Base-by-base conservation (phyloP, 2,888 invertebrate species). In the Apantesis nais region DNA sequence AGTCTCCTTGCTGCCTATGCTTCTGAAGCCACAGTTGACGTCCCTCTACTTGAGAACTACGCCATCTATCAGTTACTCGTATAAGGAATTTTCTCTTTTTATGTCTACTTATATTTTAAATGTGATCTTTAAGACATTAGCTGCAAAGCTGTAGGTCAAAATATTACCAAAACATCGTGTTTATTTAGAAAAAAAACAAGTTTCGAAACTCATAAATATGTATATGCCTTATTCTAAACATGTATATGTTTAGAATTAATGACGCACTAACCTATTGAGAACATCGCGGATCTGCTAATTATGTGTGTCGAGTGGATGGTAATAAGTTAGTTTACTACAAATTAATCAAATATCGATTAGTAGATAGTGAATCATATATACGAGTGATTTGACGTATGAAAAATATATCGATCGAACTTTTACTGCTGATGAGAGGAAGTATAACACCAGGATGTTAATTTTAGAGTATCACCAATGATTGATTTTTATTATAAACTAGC, bases 331-430 rank as follows among this genome's bases (percentile, higher is more conserved):
- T 70, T 68, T 62, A 34, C 70, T 52, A 58, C 62, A 62, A 67
- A 78, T 80, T 76, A 69, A 68, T 72, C 71, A 74, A 75, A 70
- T 60, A 65, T 48, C 22, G 37, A 19, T 29, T 39, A 34, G 34
- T 52, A n/a, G 44, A 25, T 68, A 63, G 71, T 74, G 69, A 72
- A 75, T 72, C 64, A 65, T 22, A 73, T 70, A 65, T 71, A 52
- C 2, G 2, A n/a, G n/a, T 11, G 2, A 52, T 69, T 66, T 11
- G 63, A 55, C 66, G 71, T 25, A 31, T 44, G 41, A 29, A 22
- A 67, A 75, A 67, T 52, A 61, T 14, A 14, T 61, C 69, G 67
- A 29, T n/a, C 55, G 67, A 58, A 76, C 64, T 74, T 80, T 72
- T 68, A 61, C 61, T 58, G 7, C 29, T 66, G 44, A 25, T 71